Evolutionary conservation across 1,140 invertebrate genomes (phyloP), one percentile per base, ranked within the genome.

Genomic region (Trichonephila clavata): DNA sequence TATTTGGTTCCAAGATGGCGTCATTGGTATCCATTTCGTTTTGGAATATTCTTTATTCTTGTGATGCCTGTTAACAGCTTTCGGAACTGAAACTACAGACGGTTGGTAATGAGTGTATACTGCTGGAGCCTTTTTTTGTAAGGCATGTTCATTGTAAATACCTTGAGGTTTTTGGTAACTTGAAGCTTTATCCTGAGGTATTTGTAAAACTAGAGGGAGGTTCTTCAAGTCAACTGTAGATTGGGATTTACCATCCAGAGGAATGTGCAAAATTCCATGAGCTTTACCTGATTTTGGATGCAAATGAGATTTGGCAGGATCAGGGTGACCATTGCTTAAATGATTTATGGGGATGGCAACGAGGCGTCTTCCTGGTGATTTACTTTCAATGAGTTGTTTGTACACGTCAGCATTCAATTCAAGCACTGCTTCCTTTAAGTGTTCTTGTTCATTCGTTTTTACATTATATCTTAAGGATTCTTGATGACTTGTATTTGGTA

Each of bases 191-290:
- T 63, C 59, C 0, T 63, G 24, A 4, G 59, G 59, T 32, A 87
- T 87, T 63, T 87, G 86, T 63, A 87, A 63, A 20, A 87, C 86
- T 20, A 87, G 59, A 21, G 86, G 60, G n/a, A 60, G 24, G 6
- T 57, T 60, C 6, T 87, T 87, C 27, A 63, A 24, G 39, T 87
- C 61, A 6, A 87, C 20, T 20, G 86, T 27, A 10, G 86, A 87
- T 39, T n/a, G 86, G 4, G 81, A n/a, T n/a, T 83, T 27, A 21
- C 20, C 71, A 43, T 90, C 71, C 10, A 90, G 20, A 18, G 89
- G 68, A 39, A 90, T 90, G 89, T 90, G 89, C 0, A 90, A 50
- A 61, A 90, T 61, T 10, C 89, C 89, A 81, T 90, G 89, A 61
- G 89, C 71, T 50, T 88, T 65, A 16, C 27, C 27, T 60, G 59